Conservation (phyloP, 2,797 vertebrate species). For the Lates japonicus region DNA sequence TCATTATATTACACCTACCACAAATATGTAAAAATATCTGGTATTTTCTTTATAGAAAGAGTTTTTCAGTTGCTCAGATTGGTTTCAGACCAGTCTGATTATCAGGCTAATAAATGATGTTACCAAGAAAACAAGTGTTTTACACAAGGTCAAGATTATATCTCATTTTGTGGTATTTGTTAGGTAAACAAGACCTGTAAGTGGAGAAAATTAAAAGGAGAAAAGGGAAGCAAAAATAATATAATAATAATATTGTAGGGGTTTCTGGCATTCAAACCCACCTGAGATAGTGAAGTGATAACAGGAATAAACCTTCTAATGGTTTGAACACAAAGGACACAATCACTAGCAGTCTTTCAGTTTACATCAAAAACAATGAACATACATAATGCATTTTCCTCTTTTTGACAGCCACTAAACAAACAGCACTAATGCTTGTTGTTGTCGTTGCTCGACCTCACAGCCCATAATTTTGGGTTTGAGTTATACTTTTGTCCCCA, state of each 20-base stretch:
- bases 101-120: background rate
- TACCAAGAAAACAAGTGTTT: background rate
- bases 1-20: too few species aligned
- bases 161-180: background rate
- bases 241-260: background rate
- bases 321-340: background rate
- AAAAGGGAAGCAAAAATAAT: background rate
- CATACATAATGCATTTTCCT: slow-evolving; percentile 38
- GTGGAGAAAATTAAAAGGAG: background rate
- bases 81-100: background rate
- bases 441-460: slow-evolving; percentile 49
- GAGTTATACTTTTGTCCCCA: slow-evolving; percentile 56
- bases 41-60: background rate
- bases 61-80: background rate
- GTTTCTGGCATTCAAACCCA: background rate
- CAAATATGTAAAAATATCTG: too few species aligned
- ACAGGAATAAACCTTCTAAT: background rate
- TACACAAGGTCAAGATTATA: background rate
- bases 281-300: background rate
- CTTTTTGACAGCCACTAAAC: slow-evolving; percentile 9
- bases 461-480: slow-evolving; percentile 60
- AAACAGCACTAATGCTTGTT: slow-evolving; percentile 35
- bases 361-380: slow-evolving; percentile 20
- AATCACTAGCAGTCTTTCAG: background rate
- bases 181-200: too few species aligned